Percentiles rank a stretch among this genome's conserved stretches.
phyloP scores from a whole-genome alignment of 2,113 vertebrate genomes.

The Paratilapia polleni region DNA sequence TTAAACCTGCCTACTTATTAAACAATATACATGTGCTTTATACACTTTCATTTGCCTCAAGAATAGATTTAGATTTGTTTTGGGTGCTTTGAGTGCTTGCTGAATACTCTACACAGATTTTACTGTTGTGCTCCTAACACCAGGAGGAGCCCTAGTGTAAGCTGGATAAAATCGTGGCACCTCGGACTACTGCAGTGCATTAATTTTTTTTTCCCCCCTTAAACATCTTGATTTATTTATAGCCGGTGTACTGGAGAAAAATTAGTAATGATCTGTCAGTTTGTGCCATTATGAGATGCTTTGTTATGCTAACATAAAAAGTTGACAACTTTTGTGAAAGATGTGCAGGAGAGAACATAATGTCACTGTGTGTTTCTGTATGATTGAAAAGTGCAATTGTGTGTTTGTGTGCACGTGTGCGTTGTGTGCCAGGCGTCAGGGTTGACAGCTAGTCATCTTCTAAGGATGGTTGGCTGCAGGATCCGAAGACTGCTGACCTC shows the following conservation, averaged over 20 bases:
- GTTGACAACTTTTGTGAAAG: neutral
- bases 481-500: constrained; percentile 56
- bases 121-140: constrained; percentile 14
- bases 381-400: constrained; percentile 7
- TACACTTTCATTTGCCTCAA: neutral
- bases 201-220: neutral
- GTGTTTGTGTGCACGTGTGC: constrained; percentile 31
- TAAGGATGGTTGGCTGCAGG: constrained; percentile 67
- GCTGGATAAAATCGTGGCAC: neutral
- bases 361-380: constrained; percentile 1
- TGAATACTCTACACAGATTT: neutral
- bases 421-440: constrained; percentile 63
- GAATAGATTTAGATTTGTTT: neutral
- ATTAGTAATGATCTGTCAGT: neutral
- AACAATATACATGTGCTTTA: too few species aligned
- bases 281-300: neutral
- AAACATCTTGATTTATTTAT: constrained; percentile 7
- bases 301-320: constrained; percentile 4
- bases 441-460: constrained; percentile 64
- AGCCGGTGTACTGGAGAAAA: neutral
- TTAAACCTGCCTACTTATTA: too few species aligned
- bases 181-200: constrained; percentile 22
- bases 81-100: neutral
- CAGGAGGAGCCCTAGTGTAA: constrained; percentile 43
- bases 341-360: neutral